Conservation (phyloP, 1,140 invertebrate genomes). For the Pachypsylla venusta region DNA sequence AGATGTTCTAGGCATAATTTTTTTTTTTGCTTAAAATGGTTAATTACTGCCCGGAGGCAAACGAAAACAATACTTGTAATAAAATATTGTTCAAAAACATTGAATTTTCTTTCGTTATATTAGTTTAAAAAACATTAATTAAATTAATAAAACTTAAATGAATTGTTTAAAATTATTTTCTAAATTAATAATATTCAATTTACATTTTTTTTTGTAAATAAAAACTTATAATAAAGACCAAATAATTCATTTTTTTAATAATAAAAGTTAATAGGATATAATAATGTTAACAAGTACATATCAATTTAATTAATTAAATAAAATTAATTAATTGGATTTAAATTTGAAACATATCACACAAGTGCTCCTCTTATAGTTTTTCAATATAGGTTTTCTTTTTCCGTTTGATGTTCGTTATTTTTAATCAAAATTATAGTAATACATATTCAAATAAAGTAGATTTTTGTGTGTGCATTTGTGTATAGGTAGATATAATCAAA, state of each 20-base stretch:
- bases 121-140: not conserved
- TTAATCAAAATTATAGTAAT: no score
- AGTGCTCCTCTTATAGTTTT: no score
- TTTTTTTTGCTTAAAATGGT: no score
- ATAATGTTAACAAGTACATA: slow-evolving; percentile 6
- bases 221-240: slow-evolving; percentile 5
- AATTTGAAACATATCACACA: slow-evolving; percentile 10
- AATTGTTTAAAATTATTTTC: not conserved
- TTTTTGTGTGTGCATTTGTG: no score
- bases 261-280: not conserved
- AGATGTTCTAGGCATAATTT: no score
- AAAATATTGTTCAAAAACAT: no score
- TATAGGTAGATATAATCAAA: no score
- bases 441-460: no score
- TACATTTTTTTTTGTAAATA: not conserved
- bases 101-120: not conserved
- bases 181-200: not conserved
- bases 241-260: slow-evolving; percentile 2
- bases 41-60: no score
- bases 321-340: not conserved
- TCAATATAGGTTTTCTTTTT: no score
- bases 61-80: no score
- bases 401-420: no score
- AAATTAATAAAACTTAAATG: not conserved
- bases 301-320: slow-evolving; percentile 3